Evolutionary conservation across 2,888 invertebrate species (phyloP).

Genomic region (Xestia ashworthii): DNA sequence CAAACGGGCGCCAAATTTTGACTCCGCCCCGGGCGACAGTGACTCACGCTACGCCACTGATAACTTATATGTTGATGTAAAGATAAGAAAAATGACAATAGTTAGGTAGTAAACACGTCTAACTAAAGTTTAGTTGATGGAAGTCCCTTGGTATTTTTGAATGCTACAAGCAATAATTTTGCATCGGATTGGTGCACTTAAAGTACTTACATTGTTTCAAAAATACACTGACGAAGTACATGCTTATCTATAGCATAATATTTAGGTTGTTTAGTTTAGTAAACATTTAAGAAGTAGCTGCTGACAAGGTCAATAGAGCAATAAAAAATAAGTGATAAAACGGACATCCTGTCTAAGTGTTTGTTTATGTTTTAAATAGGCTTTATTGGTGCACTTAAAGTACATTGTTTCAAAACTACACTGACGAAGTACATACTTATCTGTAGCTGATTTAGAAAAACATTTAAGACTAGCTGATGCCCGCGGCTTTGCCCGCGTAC

Average conservation of each 20-base stretch:
- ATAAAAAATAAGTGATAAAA: slow-evolving; percentile 9
- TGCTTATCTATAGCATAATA: background rate
- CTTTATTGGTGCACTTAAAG: background rate
- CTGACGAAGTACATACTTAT: background rate
- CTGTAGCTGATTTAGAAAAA: too few relatives aligned
- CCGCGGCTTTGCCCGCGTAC: too few relatives aligned
- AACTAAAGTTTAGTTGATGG: background rate
- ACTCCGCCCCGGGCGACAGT: too few relatives aligned
- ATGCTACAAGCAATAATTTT: background rate
- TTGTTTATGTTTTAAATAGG: too few relatives aligned
- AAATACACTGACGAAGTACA: background rate
- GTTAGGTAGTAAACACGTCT: too few relatives aligned
- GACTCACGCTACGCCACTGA: too few relatives aligned
- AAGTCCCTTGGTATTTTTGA: background rate
- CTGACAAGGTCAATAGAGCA: slow-evolving; percentile 11
- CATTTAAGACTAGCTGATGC: too few relatives aligned
- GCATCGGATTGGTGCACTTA: background rate
- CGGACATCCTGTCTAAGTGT: too few relatives aligned
- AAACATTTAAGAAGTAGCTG: background rate
- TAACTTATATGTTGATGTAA: too few relatives aligned
- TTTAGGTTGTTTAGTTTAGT: too few relatives aligned
- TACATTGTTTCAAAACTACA: background rate
- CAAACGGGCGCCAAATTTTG: too few relatives aligned
- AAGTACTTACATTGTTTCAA: background rate
- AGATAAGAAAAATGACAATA: too few relatives aligned